Evolutionary conservation across 2,888 invertebrate genomes (phyloP), one percentile per base, ranked within the genome.

Genomic region (Mamestra brassicae): DNA sequence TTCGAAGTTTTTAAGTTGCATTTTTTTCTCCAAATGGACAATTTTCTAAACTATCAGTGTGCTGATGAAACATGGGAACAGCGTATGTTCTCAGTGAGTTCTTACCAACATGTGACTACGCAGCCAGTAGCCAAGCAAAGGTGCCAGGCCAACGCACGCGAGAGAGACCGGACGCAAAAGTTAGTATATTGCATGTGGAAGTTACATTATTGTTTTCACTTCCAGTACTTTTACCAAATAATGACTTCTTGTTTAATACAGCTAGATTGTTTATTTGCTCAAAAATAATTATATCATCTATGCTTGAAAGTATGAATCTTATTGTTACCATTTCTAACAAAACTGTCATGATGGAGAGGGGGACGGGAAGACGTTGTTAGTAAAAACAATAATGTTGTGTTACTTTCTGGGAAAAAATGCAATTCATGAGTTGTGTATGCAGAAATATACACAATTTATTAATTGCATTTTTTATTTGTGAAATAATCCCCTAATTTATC

Each of bases 121-220:
- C 91, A 93, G 69, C 94, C 95, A 86, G 95, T 74, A 85, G 96
- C 83, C 17, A 97, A 97, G 88, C 98, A 98, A 89, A 95, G 98
- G 81, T 97, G 97, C 89, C 98, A 98, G 89, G 98, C 98, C 1
- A 98, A 98, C 90, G 98, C 98, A 2, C 97, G 98, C 26, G 98
- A 98, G 91, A 96, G 98, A 79, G 98, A 98, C 92, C 97, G 98
- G 86, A 98, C 98, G 15, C 98, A 98, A 94, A 98, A 98, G 98
- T 98, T 97, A 96, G 94, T 95, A 93, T 84, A 84, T 71, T 81
- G 81, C 81, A 81, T 65, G 81, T 64, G 76, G 70, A 81, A 64
- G 58, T 75, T 63, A 54, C 55, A 47, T 63, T 57, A 36, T 54
- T 63, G 45, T 7, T 63, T 69, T 36, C 42, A 79, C 60, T 65